Base-by-base conservation (phyloP, 2,113 vertebrate species). In the Trogon melanurus region DNA sequence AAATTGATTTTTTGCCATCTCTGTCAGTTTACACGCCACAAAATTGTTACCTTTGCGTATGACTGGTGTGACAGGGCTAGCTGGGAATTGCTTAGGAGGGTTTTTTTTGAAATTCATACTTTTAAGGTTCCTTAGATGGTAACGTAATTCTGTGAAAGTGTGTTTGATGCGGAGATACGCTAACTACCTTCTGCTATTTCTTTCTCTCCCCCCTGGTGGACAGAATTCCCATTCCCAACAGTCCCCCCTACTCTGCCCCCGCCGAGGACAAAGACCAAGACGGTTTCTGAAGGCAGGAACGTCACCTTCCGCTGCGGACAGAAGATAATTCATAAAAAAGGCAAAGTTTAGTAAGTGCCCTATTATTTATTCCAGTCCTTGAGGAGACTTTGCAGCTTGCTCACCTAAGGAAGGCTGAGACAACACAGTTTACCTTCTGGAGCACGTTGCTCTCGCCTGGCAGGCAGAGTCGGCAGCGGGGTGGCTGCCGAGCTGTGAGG, bases 261-360 rank as follows among this genome's bases (percentile, higher is more conserved):
- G 0, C 98, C 98, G 7, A 98, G 99, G 96, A 99, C 98, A 80
- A 99, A 99, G 97, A 98, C 98, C 65, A 98, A 98, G 96, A 96
- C 99, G 4, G 99, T 99, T 29, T 97, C 98, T 0, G 99, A 99
- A 88, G 99, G 99, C 89, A 98, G 98, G 96, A 99, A 98, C 1
- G 98, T 99, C 57, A 99, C 99, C 56, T 99, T 99, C 96, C 99
- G 98, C 62, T 99, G 99, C 1, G 99, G 99, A 48, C 99, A 98
- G 97, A 99, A 99, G 97, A 98, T 99, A 36, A 98, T 98, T 15
- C 98, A 99, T 11, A 99, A 99, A 96, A 99, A 98, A 97, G 99
- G 99, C 96, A 99, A 99, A 99, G 98, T 99, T 76, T 96, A 98
- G 99, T 99, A 97, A 99, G 99, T 99, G 88, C 48, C 51, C 25